Evolutionary conservation across 1,140 invertebrate genomes (phyloP), one percentile per base, ranked within the genome.

Genomic region (Ditylenchus dipsaci): DNA sequence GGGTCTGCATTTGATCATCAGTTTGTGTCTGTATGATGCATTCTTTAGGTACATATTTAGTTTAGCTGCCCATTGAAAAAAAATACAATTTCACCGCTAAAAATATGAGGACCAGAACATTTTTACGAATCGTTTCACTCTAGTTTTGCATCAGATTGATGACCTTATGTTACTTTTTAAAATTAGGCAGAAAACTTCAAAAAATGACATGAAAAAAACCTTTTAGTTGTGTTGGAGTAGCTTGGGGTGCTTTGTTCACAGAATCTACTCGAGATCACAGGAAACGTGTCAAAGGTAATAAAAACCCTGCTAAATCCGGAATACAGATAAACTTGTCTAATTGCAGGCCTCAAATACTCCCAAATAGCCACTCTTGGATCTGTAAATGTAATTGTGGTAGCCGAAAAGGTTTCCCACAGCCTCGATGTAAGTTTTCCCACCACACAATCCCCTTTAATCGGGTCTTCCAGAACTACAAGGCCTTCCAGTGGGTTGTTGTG

Each of bases 41-140:
- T 78, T 85, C 68, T 85, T 82, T 68, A 86, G 85, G 56, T 85
- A 26, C n/a, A n/a, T n/a, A n/a, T n/a, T n/a, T n/a, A n/a, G n/a
- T n/a, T n/a, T n/a, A n/a, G n/a, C n/a, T n/a, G n/a, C n/a, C n/a
- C n/a, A n/a, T n/a, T n/a, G n/a, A n/a, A n/a, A n/a, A n/a, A n/a
- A n/a, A n/a, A n/a, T n/a, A n/a, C n/a, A n/a, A n/a, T n/a, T n/a
- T n/a, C n/a, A n/a, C n/a, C n/a, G n/a, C n/a, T n/a, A n/a, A n/a
- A n/a, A n/a, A n/a, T n/a, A n/a, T n/a, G n/a, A n/a, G n/a, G n/a
- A n/a, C n/a, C n/a, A n/a, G n/a, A n/a, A n/a, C n/a, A n/a, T n/a
- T n/a, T n/a, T n/a, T n/a, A n/a, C n/a, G n/a, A n/a, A n/a, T n/a
- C n/a, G n/a, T n/a, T n/a, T n/a, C n/a, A n/a, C n/a, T n/a, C n/a